phyloP scores from a whole-genome alignment of 2,797 vertebrate species.

The Acipenser transmontanus region DNA sequence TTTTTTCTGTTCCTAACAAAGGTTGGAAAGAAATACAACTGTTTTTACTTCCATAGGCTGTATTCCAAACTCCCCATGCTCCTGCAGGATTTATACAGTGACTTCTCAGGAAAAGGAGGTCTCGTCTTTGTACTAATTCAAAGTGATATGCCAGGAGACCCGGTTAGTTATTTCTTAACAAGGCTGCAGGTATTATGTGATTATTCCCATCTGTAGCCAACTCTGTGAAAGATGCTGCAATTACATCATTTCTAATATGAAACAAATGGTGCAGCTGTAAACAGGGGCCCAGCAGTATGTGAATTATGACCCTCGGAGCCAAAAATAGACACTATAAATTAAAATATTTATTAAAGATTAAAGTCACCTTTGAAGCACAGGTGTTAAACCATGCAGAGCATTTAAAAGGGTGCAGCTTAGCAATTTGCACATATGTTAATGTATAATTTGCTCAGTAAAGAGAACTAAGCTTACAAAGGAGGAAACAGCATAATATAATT shows the following conservation, averaged over 20 bases:
- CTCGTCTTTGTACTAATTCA: conserved; percentile 16
- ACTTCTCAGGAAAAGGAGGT: conserved; percentile 14
- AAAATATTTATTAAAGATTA: conserved; percentile 33
- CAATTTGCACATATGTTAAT: background rate
- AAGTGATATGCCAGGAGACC: conserved; percentile 25
- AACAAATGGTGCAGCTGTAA: conserved; percentile 24
- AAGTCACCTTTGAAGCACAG: conserved; percentile 42
- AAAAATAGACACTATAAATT: conserved; percentile 32
- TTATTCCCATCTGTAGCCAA: conserved; percentile 43
- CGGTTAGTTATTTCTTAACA: conserved; percentile 21
- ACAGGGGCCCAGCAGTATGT: conserved; percentile 20
- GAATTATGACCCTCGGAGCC: conserved; percentile 17
- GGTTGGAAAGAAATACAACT: no score
- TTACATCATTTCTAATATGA: conserved; percentile 36
- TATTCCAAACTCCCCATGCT: no score
- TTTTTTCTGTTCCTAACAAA: no score
- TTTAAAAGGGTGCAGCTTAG: background rate
- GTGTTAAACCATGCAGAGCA: background rate
- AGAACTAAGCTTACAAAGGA: no score
- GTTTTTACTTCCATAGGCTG: no score
- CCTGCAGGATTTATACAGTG: background rate
- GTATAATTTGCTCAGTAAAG: background rate
- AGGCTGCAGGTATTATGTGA: conserved; percentile 36
- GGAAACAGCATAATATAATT: no score
- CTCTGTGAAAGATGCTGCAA: conserved; percentile 30